Conservation (phyloP, 2,888 invertebrate genomes). For the Rutpela maculata region DNA sequence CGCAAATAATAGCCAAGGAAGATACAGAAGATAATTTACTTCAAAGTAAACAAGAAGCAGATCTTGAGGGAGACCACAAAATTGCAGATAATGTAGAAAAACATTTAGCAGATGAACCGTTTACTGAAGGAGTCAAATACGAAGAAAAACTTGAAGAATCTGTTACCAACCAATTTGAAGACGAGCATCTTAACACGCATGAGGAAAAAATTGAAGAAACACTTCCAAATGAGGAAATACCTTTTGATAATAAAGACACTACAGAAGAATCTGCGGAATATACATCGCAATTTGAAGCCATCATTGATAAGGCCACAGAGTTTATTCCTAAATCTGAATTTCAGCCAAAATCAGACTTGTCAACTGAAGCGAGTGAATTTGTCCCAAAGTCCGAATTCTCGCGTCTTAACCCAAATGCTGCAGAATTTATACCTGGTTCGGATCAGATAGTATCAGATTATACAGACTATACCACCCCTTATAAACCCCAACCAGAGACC, state of each 20-base stretch:
- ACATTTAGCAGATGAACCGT: background rate
- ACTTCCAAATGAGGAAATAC: background rate
- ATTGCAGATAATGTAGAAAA: background rate
- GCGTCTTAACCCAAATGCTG: slow-evolving; percentile 71
- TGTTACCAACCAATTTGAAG: background rate
- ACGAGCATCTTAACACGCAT: background rate
- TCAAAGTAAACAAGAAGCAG: too few species aligned
- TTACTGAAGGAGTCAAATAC: background rate
- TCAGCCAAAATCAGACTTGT: slow-evolving; percentile 50
- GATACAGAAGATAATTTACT: slow-evolving; percentile 15
- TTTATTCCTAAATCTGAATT: slow-evolving; percentile 66
- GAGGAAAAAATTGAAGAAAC: background rate
- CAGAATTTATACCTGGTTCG: slow-evolving; percentile 70
- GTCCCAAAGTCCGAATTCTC: slow-evolving; percentile 66
- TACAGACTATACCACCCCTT: slow-evolving; percentile 40
- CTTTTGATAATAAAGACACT: background rate
- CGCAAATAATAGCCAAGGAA: slow-evolving; percentile 1
- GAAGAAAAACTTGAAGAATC: background rate
- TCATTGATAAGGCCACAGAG: slow-evolving; percentile 66
- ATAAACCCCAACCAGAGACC: slow-evolving; percentile 40
- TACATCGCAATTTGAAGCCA: slow-evolving; percentile 67
- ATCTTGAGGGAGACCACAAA: background rate
- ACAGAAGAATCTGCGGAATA: slow-evolving; percentile 21
- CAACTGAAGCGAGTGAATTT: slow-evolving; percentile 65
- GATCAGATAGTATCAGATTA: slow-evolving; percentile 51